Evolutionary conservation across 1,140 invertebrate species (phyloP).

Genomic region (Hyles euphorbiae): DNA sequence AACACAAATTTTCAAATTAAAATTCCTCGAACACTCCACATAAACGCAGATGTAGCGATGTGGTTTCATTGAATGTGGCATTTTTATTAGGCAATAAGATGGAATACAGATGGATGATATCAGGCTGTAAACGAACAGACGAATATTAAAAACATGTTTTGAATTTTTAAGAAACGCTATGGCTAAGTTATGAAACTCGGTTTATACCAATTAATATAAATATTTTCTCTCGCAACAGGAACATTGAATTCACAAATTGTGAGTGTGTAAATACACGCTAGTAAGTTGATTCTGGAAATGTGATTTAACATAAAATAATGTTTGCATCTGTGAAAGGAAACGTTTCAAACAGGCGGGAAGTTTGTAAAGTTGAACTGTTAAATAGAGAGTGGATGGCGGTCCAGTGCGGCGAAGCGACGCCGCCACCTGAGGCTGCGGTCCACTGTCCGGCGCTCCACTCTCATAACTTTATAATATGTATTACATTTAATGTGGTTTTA

Average conservation of each 20-base stretch:
- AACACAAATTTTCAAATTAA: slow-evolving; percentile 35
- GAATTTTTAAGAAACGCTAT: too few relatives aligned
- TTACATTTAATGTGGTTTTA: too few relatives aligned
- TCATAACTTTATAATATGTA: too few relatives aligned
- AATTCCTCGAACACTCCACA: slow-evolving; percentile 40
- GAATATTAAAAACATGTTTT: slow-evolving; percentile 28
- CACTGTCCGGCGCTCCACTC: too few relatives aligned
- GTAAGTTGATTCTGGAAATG: slow-evolving; percentile 28
- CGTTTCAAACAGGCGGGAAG: slow-evolving; percentile 1
- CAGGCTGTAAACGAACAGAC: slow-evolving; percentile 36
- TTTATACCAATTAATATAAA: too few relatives aligned
- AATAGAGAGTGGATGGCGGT: slow-evolving; percentile 1
- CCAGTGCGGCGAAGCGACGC: too few relatives aligned
- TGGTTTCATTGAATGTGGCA: slow-evolving; percentile 43
- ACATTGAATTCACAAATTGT: too few relatives aligned
- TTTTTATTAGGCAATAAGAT: slow-evolving; percentile 55
- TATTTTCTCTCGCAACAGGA: too few relatives aligned
- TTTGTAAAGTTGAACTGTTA: slow-evolving; percentile 5
- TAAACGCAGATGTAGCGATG: slow-evolving; percentile 28
- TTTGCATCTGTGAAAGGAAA: slow-evolving; percentile 13
- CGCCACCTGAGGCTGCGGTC: too few relatives aligned
- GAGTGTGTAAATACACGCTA: neutral
- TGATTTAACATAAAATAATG: slow-evolving; percentile 45
- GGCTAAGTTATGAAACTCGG: too few relatives aligned
- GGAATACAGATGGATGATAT: slow-evolving; percentile 52